These are phyloP conservation scores for Oithona nana DNA, from an alignment of 2,888 invertebrate genomes.

Conservation along the genomic window DNA sequence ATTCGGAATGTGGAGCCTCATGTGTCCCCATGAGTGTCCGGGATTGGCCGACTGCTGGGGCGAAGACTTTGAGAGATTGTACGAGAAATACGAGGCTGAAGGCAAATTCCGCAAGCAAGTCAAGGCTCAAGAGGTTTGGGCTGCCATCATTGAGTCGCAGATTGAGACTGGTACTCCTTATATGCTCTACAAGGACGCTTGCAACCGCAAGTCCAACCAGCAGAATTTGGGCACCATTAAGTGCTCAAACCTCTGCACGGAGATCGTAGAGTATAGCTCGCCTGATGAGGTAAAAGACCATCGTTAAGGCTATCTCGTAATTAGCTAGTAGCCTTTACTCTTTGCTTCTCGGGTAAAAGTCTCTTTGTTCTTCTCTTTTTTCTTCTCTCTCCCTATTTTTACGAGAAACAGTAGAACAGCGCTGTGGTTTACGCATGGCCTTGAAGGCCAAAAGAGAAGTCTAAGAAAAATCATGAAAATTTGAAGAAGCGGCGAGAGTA, in stretches of 20 bases:
- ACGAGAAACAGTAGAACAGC: too few relatives aligned
- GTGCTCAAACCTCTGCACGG: constrained; percentile 92
- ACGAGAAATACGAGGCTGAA: constrained; percentile 66
- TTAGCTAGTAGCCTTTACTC: too few relatives aligned
- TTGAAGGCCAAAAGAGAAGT: too few relatives aligned
- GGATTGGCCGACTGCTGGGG: constrained; percentile 85
- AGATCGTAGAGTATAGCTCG: constrained; percentile 85
- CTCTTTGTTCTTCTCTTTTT: too few relatives aligned
- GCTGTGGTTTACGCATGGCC: too few relatives aligned
- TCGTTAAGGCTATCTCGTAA: too few relatives aligned
- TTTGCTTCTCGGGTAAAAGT: too few relatives aligned
- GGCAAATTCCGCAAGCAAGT: constrained; percentile 42
- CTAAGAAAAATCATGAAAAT: too few relatives aligned
- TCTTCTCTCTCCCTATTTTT: too few relatives aligned
- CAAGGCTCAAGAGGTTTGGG: constrained; percentile 75
- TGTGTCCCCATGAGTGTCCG: constrained; percentile 88
- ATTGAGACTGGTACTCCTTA: constrained; percentile 96
- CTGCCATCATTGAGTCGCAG: constrained; percentile 67
- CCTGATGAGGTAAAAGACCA: constrained; percentile 60
- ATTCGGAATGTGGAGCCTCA: constrained; percentile 72
- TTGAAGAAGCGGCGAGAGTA: too few relatives aligned
- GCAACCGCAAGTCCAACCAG: constrained; percentile 92
- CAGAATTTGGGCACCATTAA: constrained; percentile 95
- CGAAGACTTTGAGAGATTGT: constrained; percentile 73
- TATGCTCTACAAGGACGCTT: constrained; percentile 89